phyloP scores from a whole-genome alignment of 2,888 invertebrate genomes.

The Gibbula magus region DNA sequence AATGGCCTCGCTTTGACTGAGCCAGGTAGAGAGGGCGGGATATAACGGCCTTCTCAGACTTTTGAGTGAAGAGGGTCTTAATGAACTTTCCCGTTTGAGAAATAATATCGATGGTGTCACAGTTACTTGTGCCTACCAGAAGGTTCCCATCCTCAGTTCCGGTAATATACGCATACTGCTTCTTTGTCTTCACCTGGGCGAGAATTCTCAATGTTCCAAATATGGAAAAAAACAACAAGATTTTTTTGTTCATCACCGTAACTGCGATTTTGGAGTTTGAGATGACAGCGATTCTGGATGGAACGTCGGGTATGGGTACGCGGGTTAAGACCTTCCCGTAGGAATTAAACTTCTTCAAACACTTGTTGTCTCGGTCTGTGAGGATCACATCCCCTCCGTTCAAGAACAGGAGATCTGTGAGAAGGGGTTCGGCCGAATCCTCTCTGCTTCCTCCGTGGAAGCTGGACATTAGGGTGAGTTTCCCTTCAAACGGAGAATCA shows the following conservation, averaged over 20 bases:
- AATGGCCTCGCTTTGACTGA: background rate
- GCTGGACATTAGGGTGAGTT: constrained; percentile 30
- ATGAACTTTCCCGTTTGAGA: constrained; percentile 30
- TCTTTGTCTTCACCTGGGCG: background rate
- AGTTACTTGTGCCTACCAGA: constrained; percentile 36
- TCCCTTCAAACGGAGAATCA: background rate
- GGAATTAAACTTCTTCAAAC: constrained; percentile 43
- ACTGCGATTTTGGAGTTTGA: constrained; percentile 39
- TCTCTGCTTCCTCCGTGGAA: constrained; percentile 41
- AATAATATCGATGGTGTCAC: constrained; percentile 41
- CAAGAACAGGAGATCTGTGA: constrained; percentile 39
- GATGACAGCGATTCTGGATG: constrained; percentile 37
- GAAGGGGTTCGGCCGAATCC: constrained; percentile 36
- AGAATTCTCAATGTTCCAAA: constrained; percentile 17
- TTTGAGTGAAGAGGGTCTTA: constrained; percentile 30
- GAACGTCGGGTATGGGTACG: constrained; percentile 37
- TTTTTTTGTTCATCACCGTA: constrained; percentile 39
- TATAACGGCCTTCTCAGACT: constrained; percentile 26
- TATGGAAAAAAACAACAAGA: constrained; percentile 37
- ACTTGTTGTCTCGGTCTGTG: constrained; percentile 42
- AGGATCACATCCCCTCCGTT: constrained; percentile 40
- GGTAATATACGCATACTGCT: constrained; percentile 19
- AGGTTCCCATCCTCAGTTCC: constrained; percentile 25
- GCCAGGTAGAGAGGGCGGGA: constrained; percentile 38
- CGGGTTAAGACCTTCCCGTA: constrained; percentile 41